Conservation (phyloP, 2,797 vertebrate genomes). For the Salmo trutta region DNA sequence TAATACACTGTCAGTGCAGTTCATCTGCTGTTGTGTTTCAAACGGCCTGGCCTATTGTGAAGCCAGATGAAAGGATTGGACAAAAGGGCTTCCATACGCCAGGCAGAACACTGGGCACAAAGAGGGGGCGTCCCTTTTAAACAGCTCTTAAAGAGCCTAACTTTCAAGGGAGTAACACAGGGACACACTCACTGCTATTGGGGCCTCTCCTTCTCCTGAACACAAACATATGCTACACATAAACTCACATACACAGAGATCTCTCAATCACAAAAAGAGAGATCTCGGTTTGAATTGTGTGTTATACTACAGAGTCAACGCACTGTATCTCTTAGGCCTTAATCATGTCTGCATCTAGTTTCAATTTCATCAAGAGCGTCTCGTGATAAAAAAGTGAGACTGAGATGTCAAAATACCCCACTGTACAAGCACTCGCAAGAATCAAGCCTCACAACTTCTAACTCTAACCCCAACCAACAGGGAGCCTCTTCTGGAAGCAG, state of each 20-base stretch:
- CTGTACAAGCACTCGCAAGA: not conserved
- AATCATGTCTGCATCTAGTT: conserved; percentile 23
- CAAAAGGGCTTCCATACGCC: conserved; percentile 80
- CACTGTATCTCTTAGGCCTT: conserved; percentile 33
- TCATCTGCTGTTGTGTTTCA: conserved; percentile 84
- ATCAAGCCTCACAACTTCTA: not conserved
- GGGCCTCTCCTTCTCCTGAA: conserved; percentile 64
- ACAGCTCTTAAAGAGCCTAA: conserved; percentile 77
- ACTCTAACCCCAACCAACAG: conserved; percentile 41
- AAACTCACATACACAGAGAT: conserved; percentile 61
- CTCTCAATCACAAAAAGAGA: conserved; percentile 1
- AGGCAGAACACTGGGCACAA: conserved; percentile 79
- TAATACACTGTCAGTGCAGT: conserved; percentile 87
- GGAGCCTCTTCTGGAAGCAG: conserved; percentile 57
- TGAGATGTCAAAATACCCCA: not conserved
- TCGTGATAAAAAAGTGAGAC: conserved; percentile 21
- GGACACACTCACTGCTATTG: conserved; percentile 69
- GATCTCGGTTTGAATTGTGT: conserved; percentile 67
- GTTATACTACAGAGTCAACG: conserved; percentile 39
- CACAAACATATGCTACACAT: conserved; percentile 76
- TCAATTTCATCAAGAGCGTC: conserved; percentile 4
- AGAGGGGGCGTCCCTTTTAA: conserved; percentile 83
- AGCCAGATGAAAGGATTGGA: conserved; percentile 79
- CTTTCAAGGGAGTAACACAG: conserved; percentile 79
- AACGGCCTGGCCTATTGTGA: conserved; percentile 77